phyloP scores from a whole-genome alignment of 2,888 invertebrate genomes.

The Endomychus coccineus region DNA sequence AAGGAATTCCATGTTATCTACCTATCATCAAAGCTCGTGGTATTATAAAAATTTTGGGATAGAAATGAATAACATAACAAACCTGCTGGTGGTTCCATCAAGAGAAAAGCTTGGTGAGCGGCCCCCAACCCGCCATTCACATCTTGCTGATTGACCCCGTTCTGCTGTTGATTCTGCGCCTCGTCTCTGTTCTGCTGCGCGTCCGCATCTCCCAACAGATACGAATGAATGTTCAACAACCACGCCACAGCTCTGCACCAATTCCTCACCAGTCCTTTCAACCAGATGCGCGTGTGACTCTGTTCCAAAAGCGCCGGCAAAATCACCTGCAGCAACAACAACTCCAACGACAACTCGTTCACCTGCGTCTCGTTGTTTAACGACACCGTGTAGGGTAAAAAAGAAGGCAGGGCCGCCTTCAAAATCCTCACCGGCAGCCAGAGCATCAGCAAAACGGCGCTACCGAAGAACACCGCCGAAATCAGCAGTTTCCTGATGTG shows the following conservation, averaged over 20 bases:
- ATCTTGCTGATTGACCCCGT: conserved; percentile 26
- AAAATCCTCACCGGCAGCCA: conserved; percentile 91
- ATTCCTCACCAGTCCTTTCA: conserved; percentile 78
- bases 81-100: conserved; percentile 60
- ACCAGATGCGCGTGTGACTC: conserved; percentile 89
- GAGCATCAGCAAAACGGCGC: conserved; percentile 89
- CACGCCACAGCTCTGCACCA: conserved; percentile 86
- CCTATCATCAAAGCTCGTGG: too few species aligned
- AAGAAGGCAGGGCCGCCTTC: conserved; percentile 71
- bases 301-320: conserved; percentile 94
- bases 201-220: conserved; percentile 68
- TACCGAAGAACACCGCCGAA: conserved; percentile 93
- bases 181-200: conserved; percentile 37
- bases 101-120: conserved; percentile 82
- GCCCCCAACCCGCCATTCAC: conserved; percentile 57
- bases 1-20: too few species aligned
- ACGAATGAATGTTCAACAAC: conserved; percentile 79
- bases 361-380: conserved; percentile 77
- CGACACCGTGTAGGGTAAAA: conserved; percentile 91
- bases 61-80: too few species aligned
- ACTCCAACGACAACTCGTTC: conserved; percentile 89
- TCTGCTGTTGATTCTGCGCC: conserved; percentile 19
- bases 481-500: conserved; percentile 87
- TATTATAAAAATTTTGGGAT: too few species aligned
- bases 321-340: conserved; percentile 86